Evolutionary conservation across 2,797 vertebrate genomes (phyloP).

Genomic region (Amphiprion clarkii): DNA sequence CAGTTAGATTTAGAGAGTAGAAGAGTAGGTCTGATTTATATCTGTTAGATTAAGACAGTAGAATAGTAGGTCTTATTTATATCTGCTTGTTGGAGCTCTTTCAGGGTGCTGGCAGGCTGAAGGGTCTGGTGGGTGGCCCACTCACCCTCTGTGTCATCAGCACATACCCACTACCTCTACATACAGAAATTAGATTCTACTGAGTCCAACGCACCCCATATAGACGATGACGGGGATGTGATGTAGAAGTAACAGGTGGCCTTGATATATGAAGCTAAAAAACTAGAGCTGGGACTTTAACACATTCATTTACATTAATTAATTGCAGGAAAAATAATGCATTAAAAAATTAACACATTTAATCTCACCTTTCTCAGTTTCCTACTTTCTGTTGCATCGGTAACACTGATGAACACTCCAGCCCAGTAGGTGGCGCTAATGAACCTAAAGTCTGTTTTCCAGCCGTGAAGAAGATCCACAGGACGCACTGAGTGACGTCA

Average conservation of each 20-base stretch:
- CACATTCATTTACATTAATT: no score
- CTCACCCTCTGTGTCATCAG: slow-evolving; percentile 80
- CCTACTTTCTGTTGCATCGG: no score
- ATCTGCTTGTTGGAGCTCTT: slow-evolving; percentile 76
- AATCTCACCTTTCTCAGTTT: no score
- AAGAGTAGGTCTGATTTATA: slow-evolving; percentile 81
- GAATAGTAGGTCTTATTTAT: slow-evolving; percentile 80
- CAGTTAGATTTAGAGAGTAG: slow-evolving; percentile 18
- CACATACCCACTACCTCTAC: slow-evolving; percentile 69
- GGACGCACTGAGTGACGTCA: no score
- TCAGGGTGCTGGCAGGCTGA: slow-evolving; percentile 84
- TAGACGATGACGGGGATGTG: not conserved
- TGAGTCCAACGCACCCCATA: slow-evolving; percentile 2
- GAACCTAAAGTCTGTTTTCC: no score
- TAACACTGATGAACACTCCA: no score
- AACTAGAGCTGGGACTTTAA: no score
- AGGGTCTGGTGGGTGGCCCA: slow-evolving; percentile 79
- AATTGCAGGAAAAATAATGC: no score
- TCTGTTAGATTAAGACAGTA: slow-evolving; percentile 46
- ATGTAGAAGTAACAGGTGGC: not conserved
- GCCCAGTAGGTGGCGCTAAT: no score
- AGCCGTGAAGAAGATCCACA: no score
- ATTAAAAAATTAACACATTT: no score
- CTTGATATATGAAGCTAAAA: not conserved
- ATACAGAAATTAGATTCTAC: slow-evolving; percentile 46